These are phyloP conservation scores for Candidula unifasciata DNA, from an alignment of 2,888 invertebrate genomes.

Conservation along the genomic window DNA sequence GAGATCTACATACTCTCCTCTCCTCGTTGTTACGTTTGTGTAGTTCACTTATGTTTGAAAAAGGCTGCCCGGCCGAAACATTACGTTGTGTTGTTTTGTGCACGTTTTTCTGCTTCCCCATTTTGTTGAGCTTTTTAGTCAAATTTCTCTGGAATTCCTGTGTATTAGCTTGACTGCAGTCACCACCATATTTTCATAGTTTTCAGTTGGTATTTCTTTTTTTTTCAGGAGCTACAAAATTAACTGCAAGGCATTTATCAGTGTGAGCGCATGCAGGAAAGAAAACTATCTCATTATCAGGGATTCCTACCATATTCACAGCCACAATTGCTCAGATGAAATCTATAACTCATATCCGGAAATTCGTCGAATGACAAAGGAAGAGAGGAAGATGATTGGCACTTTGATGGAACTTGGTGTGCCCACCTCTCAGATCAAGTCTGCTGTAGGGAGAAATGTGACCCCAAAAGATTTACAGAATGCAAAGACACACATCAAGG, in stretches of 20 bases:
- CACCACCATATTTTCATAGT: too few species aligned
- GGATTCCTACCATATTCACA: conserved; percentile 49
- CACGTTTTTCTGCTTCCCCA: too few species aligned
- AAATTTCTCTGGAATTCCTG: too few species aligned
- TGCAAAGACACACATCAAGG: conserved; percentile 48
- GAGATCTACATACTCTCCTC: too few species aligned
- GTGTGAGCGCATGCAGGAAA: conserved; percentile 50
- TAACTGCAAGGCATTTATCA: conserved; percentile 49
- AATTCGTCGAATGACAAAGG: conserved; percentile 49
- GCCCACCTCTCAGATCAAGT: conserved; percentile 44
- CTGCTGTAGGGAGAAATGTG: conserved; percentile 45
- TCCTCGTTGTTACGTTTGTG: too few species aligned
- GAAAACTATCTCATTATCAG: conserved; percentile 48
- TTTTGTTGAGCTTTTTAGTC: too few species aligned
- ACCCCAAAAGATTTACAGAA: conserved; percentile 51
- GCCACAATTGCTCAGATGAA: conserved; percentile 50
- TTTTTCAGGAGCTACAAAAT: conserved; percentile 50
- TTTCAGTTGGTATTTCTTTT: background rate
- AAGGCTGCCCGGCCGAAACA: too few species aligned
- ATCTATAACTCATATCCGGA: conserved; percentile 51
- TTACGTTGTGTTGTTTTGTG: too few species aligned
- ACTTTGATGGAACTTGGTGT: conserved; percentile 49
- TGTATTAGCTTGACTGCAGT: too few species aligned
- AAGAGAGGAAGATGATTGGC: conserved; percentile 47
- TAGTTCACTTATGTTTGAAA: too few species aligned